Evolutionary conservation across 2,888 invertebrate species (phyloP), one percentile per base, ranked within the genome.

Genomic region (Cerastoderma edule): DNA sequence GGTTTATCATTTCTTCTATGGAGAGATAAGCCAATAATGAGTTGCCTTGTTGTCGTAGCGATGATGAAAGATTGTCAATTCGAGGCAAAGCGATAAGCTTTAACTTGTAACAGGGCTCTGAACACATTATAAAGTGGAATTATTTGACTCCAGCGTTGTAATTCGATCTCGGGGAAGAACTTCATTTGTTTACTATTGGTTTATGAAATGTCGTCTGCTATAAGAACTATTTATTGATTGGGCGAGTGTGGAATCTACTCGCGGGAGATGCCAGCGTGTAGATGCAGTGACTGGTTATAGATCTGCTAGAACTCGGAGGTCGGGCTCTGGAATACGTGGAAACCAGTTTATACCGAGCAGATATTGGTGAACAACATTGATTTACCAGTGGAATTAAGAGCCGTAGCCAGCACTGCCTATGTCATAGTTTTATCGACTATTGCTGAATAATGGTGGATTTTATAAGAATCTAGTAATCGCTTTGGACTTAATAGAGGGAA

Each of bases 351-450:
- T 69, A 68, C 64, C 68, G 44, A 65, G 67, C 68, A 60, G 32
- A 65, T 72, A 72, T 76, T 39, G 76, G 68, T 33, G 32, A 73
- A 77, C 68, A 75, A 68, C 78, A 78, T 78, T 72, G 78, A 78
- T 78, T 78, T 71, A 67, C 74, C 68, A 50, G 33, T 35, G n/a
- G 73, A 64, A 74, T 68, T 75, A 71, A 74, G 74, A 70, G 72
- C 60, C 68, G 68, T 68, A 67, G 54, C 57, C 68, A 67, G 69
- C 65, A 56, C 53, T 2, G 44, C 28, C 30, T 19, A 39, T 60
- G 60, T 39, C 60, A 60, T 39, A 60, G 19, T 60, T 35, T 53
- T 46, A 24, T 22, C 32, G 33, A 27, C 39, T 3, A 24, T 50
- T 44, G 30, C 48, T 63, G 24, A 44, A 50, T 32, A 46, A 44